phyloP scores from a whole-genome alignment of 2,113 vertebrate genomes.

The Aldabrachelys gigantea region DNA sequence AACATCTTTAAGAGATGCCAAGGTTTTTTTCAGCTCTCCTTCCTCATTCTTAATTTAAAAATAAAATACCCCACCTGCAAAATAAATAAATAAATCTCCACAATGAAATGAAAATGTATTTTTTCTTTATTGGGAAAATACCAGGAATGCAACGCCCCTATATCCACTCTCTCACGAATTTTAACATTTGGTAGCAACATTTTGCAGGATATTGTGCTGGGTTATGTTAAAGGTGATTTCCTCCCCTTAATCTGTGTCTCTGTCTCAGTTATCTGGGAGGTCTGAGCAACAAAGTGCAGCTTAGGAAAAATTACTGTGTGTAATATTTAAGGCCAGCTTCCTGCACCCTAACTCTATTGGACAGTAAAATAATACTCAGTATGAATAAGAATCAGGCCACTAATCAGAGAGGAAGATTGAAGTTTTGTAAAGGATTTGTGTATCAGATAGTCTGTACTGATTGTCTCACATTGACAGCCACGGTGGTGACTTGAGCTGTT shows the following conservation, averaged over 20 bases:
- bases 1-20: neutral
- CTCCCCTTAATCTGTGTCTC: neutral
- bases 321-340: neutral
- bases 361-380: neutral
- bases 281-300: neutral
- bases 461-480: slow-evolving; percentile 6
- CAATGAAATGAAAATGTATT: neutral
- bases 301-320: neutral
- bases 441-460: neutral
- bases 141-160: neutral
- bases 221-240: neutral
- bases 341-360: neutral
- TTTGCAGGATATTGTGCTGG: neutral
- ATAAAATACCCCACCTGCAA: neutral
- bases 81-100: neutral
- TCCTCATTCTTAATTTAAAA: neutral
- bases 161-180: fast-evolving
- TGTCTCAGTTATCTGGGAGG: neutral
- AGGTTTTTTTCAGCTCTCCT: neutral
- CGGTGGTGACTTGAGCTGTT: neutral
- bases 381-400: neutral
- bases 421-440: neutral
- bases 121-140: neutral
- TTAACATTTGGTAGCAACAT: neutral
- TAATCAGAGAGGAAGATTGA: neutral